These are phyloP conservation scores for Steromphala cineraria DNA, from an alignment of 2,888 invertebrate species.

Conservation along the genomic window DNA sequence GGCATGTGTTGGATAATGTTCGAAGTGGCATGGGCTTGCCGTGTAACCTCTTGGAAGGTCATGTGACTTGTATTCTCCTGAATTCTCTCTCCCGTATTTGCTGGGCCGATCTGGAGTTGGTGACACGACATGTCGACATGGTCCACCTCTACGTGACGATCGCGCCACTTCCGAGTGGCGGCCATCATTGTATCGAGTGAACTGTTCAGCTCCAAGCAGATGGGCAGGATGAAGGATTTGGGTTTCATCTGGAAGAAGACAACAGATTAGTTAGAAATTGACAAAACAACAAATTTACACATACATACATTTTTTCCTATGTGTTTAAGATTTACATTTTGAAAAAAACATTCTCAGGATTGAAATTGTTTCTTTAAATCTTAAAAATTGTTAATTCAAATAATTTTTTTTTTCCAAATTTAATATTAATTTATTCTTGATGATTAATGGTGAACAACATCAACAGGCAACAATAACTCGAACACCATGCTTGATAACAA, in stretches of 20 bases:
- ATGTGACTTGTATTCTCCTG: background rate
- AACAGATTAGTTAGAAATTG: background rate
- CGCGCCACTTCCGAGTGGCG: background rate
- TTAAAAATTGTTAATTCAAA: no score
- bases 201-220: background rate
- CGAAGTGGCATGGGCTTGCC: conserved; percentile 6
- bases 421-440: no score
- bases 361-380: no score
- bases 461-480: background rate
- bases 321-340: no score
- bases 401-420: no score
- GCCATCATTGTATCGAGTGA: conserved; percentile 15
- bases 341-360: no score
- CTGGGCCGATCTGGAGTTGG: background rate
- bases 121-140: conserved; percentile 1
- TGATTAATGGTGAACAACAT: background rate
- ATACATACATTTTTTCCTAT: no score
- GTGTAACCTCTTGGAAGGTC: background rate
- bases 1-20: conserved; percentile 3
- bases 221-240: conserved; percentile 8
- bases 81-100: background rate
- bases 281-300: background rate
- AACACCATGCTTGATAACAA: background rate
- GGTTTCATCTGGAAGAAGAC: conserved; percentile 22
- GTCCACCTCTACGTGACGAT: background rate